phyloP scores from a whole-genome alignment of 2,888 invertebrate species.

The Nomada lathburiana region DNA sequence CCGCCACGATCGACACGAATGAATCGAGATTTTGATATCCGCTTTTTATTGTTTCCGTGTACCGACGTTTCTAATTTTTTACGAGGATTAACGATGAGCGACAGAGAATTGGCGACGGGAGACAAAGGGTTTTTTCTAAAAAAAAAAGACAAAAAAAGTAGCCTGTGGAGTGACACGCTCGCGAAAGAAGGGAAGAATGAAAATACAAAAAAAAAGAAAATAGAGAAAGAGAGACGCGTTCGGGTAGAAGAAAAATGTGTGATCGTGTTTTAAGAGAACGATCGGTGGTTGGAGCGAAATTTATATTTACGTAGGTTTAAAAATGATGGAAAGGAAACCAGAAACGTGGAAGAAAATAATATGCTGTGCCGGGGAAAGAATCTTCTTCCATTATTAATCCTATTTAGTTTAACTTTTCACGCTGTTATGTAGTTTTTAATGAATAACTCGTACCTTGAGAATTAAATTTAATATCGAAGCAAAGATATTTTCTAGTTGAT shows the following conservation, averaged over 20 bases:
- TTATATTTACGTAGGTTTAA: neutral
- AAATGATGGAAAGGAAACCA: neutral
- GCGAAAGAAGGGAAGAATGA: neutral
- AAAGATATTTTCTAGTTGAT: neutral
- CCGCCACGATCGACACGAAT: slow-evolving; percentile 45
- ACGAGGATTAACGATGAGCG: slow-evolving; percentile 63
- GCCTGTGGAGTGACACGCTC: slow-evolving; percentile 14
- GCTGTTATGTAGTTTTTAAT: neutral
- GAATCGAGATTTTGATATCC: slow-evolving; percentile 69
- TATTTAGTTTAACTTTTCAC: neutral
- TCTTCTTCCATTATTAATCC: slow-evolving; percentile 8
- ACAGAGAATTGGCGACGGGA: slow-evolving; percentile 10
- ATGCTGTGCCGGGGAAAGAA: slow-evolving; percentile 13
- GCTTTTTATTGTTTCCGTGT: slow-evolving; percentile 67
- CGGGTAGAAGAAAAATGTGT: neutral
- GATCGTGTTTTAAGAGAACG: neutral
- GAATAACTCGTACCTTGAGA: neutral
- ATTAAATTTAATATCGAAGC: neutral
- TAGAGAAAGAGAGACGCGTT: neutral
- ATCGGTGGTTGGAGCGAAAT: slow-evolving; percentile 23
- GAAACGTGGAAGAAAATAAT: neutral
- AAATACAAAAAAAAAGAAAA: neutral
- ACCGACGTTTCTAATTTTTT: slow-evolving; percentile 80
- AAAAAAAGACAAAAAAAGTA: neutral
- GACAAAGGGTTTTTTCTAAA: slow-evolving; percentile 62